Conservation (phyloP, 2,797 vertebrate species). For the Eulemur rubriventer region DNA sequence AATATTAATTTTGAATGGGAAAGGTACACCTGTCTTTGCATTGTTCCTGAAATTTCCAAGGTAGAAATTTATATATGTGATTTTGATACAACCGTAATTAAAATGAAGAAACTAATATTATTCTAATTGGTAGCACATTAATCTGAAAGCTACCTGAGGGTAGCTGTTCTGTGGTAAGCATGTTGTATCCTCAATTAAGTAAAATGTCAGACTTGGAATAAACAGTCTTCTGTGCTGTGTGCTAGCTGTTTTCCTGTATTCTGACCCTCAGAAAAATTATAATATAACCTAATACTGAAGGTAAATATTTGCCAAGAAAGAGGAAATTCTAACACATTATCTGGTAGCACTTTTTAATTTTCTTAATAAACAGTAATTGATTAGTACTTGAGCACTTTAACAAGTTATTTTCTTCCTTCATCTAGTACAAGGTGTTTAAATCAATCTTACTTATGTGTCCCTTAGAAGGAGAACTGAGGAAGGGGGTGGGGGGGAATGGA, state of each 20-base stretch:
- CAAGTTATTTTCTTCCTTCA: not conserved
- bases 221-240: not conserved
- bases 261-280: not conserved
- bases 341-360: not conserved
- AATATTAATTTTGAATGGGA: conserved; percentile 61
- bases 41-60: not conserved
- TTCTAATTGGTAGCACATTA: not conserved
- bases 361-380: not conserved
- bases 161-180: not conserved
- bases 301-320: not conserved
- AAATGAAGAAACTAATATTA: not conserved
- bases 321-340: not conserved
- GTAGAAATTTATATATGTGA: not conserved
- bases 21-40: conserved; percentile 33
- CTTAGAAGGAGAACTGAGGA: not conserved
- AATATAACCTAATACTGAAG: not conserved
- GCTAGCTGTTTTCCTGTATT: not conserved
- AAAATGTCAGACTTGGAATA: not conserved
- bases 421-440: not conserved
- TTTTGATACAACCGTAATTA: conserved; percentile 27
- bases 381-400: not conserved
- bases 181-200: not conserved
- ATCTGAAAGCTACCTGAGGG: not conserved
- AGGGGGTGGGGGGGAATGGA: not conserved
- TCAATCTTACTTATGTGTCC: not conserved